phyloP scores from a whole-genome alignment of 2,888 invertebrate genomes.

The Trichopoda pennipes region DNA sequence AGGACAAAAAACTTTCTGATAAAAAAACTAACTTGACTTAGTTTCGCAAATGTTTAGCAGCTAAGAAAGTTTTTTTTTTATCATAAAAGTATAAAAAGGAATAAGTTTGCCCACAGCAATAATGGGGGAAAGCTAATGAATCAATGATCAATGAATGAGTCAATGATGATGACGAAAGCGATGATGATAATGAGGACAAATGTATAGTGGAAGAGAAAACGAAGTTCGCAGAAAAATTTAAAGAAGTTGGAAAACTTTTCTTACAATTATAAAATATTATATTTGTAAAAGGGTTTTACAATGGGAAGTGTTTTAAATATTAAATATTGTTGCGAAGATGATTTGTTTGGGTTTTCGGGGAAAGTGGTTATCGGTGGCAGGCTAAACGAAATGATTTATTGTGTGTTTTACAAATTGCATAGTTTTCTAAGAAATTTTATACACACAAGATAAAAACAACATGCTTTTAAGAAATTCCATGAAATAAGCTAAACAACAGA shows the following conservation, averaged over 20 bases:
- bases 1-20: constrained; percentile 5
- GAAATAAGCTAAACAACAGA: no score
- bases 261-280: constrained; percentile 9
- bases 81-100: constrained; percentile 6
- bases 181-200: constrained; percentile 12
- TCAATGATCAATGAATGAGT: constrained; percentile 19
- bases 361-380: no score
- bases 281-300: constrained; percentile 16
- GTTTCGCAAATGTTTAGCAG: constrained; percentile 43
- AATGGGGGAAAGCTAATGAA: constrained; percentile 41
- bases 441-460: no score
- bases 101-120: constrained; percentile 52
- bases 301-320: not conserved
- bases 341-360: no score
- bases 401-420: no score
- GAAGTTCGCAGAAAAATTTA: not conserved
- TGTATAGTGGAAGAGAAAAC: not conserved
- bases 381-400: no score
- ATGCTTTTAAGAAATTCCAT: no score
- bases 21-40: constrained; percentile 40
- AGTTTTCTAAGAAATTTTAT: no score
- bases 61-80: constrained; percentile 44
- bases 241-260: constrained; percentile 33
- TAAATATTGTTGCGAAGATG: no score
- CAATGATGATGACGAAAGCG: constrained; percentile 29